These are phyloP conservation scores for Stomatorhinus walkeri DNA, from an alignment of 2,797 vertebrate genomes.

Conservation along the genomic window DNA sequence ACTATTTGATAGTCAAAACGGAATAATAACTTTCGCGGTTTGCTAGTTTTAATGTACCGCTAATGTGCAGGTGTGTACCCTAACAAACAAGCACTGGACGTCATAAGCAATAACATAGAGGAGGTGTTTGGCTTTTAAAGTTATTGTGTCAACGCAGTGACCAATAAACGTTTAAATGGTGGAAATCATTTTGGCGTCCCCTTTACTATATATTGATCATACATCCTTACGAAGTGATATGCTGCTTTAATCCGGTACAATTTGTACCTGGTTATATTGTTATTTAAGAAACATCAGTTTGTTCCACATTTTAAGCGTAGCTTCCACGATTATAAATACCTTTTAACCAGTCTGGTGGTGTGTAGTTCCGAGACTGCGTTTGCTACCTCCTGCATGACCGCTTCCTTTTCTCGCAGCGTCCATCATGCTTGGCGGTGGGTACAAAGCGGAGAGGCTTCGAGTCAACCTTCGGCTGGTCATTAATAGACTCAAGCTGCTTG, in stretches of 20 bases:
- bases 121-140: neutral
- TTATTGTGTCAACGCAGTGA: neutral
- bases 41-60: neutral
- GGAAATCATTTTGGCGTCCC: neutral
- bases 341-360: neutral
- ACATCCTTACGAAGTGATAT: neutral
- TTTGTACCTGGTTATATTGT: neutral
- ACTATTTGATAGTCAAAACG: neutral
- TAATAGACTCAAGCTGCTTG: constrained; percentile 89
- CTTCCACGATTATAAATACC: neutral
- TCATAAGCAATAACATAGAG: neutral
- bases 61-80: neutral
- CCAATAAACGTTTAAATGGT: neutral
- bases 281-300: neutral
- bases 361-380: neutral
- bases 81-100: neutral
- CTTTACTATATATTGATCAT: neutral
- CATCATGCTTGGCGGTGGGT: constrained; percentile 84
- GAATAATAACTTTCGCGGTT: neutral
- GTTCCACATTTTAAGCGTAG: neutral
- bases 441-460: constrained; percentile 85
- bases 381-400: neutral
- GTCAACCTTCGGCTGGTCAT: constrained; percentile 94
- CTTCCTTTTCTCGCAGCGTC: constrained; percentile 8
- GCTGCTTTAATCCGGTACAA: neutral